phyloP scores from a whole-genome alignment of 2,888 invertebrate species.

The Plebejus argus region DNA sequence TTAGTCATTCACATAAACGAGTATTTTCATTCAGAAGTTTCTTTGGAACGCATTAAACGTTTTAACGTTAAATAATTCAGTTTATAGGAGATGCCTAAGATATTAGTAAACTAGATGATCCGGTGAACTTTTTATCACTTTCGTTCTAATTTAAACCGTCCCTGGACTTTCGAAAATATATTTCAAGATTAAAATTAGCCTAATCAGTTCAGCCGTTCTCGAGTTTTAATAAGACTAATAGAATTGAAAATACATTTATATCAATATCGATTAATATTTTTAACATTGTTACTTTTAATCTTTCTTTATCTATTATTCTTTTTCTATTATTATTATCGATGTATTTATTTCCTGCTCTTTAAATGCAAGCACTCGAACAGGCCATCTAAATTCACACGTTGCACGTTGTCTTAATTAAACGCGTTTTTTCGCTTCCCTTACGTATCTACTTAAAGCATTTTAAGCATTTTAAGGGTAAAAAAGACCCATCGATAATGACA shows the following conservation, averaged over 20 bases:
- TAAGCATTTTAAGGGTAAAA: conserved; percentile 32
- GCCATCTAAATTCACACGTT: neutral
- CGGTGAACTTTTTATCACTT: too few species aligned
- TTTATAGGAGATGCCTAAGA: too few species aligned
- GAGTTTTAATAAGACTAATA: too few species aligned
- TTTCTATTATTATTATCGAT: too few species aligned
- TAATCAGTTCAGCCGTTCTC: too few species aligned
- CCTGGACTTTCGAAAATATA: too few species aligned
- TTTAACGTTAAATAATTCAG: too few species aligned
- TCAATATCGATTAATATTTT: too few species aligned
- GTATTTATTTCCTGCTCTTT: neutral
- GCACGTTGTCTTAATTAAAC: conserved; percentile 32
- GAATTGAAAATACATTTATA: too few species aligned
- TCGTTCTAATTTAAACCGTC: too few species aligned
- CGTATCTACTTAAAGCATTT: conserved; percentile 12
- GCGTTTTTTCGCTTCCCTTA: conserved; percentile 30
- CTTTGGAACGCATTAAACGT: neutral
- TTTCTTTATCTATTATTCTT: neutral
- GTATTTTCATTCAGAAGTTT: neutral
- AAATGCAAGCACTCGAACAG: neutral
- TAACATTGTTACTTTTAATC: neutral
- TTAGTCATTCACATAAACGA: neutral
- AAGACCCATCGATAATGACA: conserved; percentile 36
- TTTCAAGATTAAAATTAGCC: too few species aligned
- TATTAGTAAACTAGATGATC: too few species aligned